phyloP scores from a whole-genome alignment of 2,113 vertebrate genomes.

The Urocitellus parryii region DNA sequence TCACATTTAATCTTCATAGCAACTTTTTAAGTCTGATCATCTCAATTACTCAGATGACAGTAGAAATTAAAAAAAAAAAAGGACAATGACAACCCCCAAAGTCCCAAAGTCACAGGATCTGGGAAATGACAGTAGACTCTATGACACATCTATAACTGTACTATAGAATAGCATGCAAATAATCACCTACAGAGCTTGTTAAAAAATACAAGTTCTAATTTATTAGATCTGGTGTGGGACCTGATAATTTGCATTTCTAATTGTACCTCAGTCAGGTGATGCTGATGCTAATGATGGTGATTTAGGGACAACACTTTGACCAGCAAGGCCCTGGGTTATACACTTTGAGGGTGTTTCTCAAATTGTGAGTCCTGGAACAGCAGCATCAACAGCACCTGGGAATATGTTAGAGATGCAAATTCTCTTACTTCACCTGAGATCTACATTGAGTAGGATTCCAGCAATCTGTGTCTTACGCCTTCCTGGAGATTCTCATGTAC shows the following conservation, averaged over 20 bases:
- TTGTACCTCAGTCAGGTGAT: neutral
- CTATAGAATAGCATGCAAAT: neutral
- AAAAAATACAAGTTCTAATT: neutral
- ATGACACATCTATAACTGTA: neutral
- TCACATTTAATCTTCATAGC: conserved; percentile 36
- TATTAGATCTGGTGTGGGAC: neutral
- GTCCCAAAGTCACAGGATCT: neutral
- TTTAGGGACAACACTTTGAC: neutral
- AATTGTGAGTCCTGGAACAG: neutral
- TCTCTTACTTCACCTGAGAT: neutral
- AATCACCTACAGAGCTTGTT: neutral
- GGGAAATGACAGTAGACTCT: neutral
- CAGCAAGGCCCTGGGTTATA: neutral
- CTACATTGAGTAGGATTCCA: neutral
- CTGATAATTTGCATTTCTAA: neutral
- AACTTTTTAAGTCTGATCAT: conserved; percentile 26
- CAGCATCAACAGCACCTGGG: neutral
- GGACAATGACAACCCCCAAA: neutral
- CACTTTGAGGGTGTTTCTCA: neutral
- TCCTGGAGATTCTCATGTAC: neutral
- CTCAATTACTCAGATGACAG: conserved; percentile 15
- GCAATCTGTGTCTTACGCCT: neutral
- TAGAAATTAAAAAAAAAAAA: neutral
- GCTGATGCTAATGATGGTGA: neutral
- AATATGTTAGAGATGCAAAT: neutral